These are phyloP conservation scores for Elaphurus davidianus DNA, from an alignment of 2,113 vertebrate genomes.

Conservation along the genomic window DNA sequence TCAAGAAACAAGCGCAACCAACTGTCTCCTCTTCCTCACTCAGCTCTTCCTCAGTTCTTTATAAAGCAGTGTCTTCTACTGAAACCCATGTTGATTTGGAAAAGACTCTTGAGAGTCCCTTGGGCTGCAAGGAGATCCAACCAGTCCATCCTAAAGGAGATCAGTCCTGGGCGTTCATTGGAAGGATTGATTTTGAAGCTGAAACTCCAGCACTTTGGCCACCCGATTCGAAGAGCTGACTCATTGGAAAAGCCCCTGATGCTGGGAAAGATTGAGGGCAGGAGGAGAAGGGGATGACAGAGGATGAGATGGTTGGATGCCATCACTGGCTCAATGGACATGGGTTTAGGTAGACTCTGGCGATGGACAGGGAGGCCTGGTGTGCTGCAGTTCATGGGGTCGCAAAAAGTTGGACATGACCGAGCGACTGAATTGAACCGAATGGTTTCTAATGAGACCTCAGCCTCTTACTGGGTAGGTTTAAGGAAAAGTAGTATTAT, in stretches of 20 bases:
- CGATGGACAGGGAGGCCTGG: not conserved
- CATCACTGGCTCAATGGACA: not conserved
- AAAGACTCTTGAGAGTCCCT: not conserved
- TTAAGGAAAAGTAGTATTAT: not conserved
- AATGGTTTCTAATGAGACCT: not conserved
- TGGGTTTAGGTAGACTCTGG: fast-evolving
- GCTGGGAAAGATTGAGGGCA: not conserved
- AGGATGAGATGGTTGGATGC: not conserved
- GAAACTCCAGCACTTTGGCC: not conserved
- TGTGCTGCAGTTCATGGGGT: not conserved
- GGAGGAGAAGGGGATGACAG: not conserved
- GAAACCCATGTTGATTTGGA: not conserved
- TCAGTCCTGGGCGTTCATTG: not conserved
- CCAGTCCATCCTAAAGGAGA: not conserved
- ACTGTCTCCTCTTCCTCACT: not conserved
- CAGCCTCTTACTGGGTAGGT: not conserved
- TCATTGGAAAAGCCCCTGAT: not conserved
- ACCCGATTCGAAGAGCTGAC: not conserved
- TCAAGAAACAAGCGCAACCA: not conserved
- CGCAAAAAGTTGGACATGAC: not conserved
- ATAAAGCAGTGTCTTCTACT: not conserved
- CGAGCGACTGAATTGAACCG: not conserved
- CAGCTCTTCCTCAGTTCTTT: not conserved
- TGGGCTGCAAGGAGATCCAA: not conserved
- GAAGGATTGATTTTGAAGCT: not conserved